Evolutionary conservation across 2,113 vertebrate species (phyloP), one percentile per base, ranked within the genome.

Genomic region (Falco punctatus): DNA sequence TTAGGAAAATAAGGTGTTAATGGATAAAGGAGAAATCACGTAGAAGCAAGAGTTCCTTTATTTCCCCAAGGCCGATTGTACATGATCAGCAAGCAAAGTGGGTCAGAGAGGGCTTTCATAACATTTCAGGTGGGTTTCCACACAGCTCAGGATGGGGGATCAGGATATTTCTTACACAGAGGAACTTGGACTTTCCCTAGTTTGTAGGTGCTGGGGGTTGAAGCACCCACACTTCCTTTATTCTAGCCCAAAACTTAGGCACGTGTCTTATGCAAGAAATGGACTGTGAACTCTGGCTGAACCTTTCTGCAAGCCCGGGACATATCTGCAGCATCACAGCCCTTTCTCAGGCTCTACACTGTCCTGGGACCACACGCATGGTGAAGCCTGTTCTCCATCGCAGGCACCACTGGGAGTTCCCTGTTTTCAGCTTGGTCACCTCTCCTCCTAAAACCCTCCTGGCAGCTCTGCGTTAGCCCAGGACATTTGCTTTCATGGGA

Each of bases 1-100:
- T 89, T 57, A 89, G 23, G 87, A 91, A 95, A 91, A 95, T n/a
- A 26, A 94, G 92, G 87, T 55, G 90, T 92, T 77, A 92, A 82
- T 46, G 57, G 83, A 62, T 35, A 73, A 87, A 94, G 58, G 42
- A 30, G 58, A 91, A 85, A 92, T 61, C 1, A 1, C 58, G 46
- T 54, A 82, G 42, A 88, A 92, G 58, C 44, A 85, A 61, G 52
- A 91, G 26, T 2, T 51, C 54, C 6, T 91, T 83, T 83, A 57
- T 90, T 94, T 94, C 80, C 66, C 70, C 0, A 5, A 89, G 83
- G 73, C 66, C 92, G 54, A 30, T 91, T 1, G 1, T 73, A 72
- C 4, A 3, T 82, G 88, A 94, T 61, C 70, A 85, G 81, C 49
- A 86, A 93, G 88, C 48, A 87, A 92, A 92, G 49, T 77, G 58